Evolutionary conservation across 1,140 invertebrate species (phyloP).

Genomic region (Megalonaias nervosa): DNA sequence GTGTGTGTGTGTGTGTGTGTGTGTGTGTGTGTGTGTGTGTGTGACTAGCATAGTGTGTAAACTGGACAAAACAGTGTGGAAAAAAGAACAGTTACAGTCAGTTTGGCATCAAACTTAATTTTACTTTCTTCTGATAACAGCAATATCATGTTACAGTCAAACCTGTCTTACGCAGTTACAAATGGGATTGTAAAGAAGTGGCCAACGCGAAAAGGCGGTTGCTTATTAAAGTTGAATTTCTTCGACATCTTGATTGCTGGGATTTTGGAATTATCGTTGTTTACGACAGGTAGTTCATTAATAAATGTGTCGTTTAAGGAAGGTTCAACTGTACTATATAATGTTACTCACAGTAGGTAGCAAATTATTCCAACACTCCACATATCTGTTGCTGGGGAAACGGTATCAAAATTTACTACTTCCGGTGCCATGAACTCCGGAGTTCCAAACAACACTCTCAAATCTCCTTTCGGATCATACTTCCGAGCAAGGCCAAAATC

Average conservation of each 20-base stretch:
- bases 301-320: no score
- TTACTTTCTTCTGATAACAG: no score
- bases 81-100: no score
- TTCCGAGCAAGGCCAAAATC: conserved; percentile 84
- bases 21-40: no score
- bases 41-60: no score
- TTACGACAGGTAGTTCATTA: no score
- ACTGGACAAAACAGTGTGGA: no score
- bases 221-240: neutral
- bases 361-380: conserved; percentile 84
- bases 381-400: conserved; percentile 91
- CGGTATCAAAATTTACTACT: conserved; percentile 92
- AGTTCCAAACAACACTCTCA: conserved; percentile 84
- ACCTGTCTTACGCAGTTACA: no score
- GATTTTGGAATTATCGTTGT: neutral
- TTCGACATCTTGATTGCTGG: neutral
- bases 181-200: neutral
- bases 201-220: neutral
- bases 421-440: conserved; percentile 96
- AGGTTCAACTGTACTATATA: neutral
- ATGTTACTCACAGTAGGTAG: conserved; percentile 93
- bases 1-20: no score
- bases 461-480: conserved; percentile 79
- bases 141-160: no score
- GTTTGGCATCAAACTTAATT: no score